phyloP scores from a whole-genome alignment of 2,888 invertebrate genomes.

The Leptinotarsa peninsularis region DNA sequence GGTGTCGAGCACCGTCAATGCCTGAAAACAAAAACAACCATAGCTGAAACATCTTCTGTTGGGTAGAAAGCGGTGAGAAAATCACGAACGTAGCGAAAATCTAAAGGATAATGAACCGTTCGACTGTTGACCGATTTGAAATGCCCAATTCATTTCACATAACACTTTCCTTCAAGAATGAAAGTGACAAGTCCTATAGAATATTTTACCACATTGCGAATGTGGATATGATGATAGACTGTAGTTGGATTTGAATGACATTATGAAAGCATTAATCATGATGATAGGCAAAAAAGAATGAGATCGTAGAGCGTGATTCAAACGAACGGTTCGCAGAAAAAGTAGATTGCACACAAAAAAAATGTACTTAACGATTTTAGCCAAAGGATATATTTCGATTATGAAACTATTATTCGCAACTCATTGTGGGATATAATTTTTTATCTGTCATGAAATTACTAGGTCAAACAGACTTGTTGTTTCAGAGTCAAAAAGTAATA shows the following conservation, averaged over 20 bases:
- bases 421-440: neutral
- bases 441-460: neutral
- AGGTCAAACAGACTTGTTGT: too few species aligned
- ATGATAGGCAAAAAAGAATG: neutral
- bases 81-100: conserved; percentile 2
- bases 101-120: conserved; percentile 12
- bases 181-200: conserved; percentile 39
- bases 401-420: neutral
- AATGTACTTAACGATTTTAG: neutral
- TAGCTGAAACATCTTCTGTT: neutral
- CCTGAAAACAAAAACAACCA: conserved; percentile 12
- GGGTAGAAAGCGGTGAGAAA: conserved; percentile 9
- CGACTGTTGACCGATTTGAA: neutral
- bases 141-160: conserved; percentile 32
- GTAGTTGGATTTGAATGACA: neutral
- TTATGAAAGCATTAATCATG: neutral
- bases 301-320: neutral
- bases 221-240: conserved; percentile 11
- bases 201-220: conserved; percentile 13
- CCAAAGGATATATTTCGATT: neutral
- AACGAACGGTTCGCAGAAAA: neutral
- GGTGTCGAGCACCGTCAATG: neutral
- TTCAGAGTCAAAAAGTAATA: too few species aligned
- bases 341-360: neutral
- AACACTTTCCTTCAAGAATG: conserved; percentile 45